phyloP scores from a whole-genome alignment of 2,797 vertebrate genomes.

The Chelonia mydas region DNA sequence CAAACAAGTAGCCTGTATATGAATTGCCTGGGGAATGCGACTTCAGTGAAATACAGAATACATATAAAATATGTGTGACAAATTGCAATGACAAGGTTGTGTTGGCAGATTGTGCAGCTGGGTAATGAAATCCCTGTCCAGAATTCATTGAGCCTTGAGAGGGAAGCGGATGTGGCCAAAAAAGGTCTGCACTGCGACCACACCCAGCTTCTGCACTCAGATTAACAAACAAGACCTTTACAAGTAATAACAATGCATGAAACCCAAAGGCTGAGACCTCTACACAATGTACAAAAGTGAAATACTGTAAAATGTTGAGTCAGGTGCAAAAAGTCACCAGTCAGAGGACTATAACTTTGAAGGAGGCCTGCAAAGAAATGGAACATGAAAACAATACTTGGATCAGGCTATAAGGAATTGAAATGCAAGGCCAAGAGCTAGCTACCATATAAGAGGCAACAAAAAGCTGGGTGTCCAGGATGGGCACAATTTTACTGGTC shows the following conservation, averaged over 20 bases:
- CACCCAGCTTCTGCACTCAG: not conserved
- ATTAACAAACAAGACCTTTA: fast-evolving
- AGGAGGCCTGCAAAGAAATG: not conserved
- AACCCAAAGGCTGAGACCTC: not conserved
- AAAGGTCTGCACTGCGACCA: fast-evolving
- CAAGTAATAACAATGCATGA: fast-evolving
- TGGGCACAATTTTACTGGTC: fast-evolving
- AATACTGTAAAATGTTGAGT: fast-evolving
- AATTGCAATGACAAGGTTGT: slow-evolving; percentile 42
- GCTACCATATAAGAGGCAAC: not conserved
- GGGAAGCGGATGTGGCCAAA: slow-evolving; percentile 1
- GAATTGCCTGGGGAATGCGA: not conserved
- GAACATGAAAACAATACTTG: fast-evolving
- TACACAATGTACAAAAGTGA: fast-evolving
- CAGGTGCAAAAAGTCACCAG: not conserved
- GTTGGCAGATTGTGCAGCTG: slow-evolving; percentile 10
- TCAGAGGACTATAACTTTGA: not conserved
- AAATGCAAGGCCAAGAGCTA: fast-evolving
- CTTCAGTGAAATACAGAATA: not conserved
- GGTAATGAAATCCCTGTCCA: slow-evolving; percentile 30
- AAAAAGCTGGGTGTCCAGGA: not conserved
- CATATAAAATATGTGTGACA: slow-evolving; percentile 18
- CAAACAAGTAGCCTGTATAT: not conserved
- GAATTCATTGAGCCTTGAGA: slow-evolving; percentile 1
- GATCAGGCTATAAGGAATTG: fast-evolving